phyloP scores from a whole-genome alignment of 2,888 invertebrate species.

The Thera obeliscata region DNA sequence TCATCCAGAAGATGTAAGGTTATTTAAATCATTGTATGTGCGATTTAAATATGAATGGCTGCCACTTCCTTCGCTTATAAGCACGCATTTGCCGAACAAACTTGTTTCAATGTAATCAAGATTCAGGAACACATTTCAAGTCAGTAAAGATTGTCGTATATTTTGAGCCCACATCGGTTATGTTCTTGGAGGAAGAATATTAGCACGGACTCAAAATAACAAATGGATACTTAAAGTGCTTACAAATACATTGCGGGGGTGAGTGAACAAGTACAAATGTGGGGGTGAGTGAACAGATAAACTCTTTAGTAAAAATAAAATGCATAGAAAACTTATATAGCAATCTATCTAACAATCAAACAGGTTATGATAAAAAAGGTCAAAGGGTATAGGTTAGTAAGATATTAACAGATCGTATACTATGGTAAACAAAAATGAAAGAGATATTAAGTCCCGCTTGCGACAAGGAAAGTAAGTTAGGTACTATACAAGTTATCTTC shows the following conservation, averaged over 20 bases:
- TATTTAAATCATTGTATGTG: conserved; percentile 9
- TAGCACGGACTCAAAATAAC: neutral
- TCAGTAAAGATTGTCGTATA: conserved; percentile 22
- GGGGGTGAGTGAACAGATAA: no score
- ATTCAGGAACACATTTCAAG: conserved; percentile 28
- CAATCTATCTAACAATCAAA: no score
- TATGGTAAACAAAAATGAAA: neutral
- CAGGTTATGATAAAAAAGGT: neutral
- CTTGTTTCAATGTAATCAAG: conserved; percentile 23
- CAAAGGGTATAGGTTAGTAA: neutral
- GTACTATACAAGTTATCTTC: conserved; percentile 2
- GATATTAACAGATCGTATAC: neutral
- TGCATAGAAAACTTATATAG: no score
- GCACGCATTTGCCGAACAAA: conserved; percentile 20
- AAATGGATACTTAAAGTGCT: neutral
- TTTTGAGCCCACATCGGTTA: conserved; percentile 19
- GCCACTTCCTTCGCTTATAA: conserved; percentile 17
- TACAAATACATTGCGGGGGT: neutral
- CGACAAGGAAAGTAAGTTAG: neutral
- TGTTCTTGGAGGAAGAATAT: conserved; percentile 10
- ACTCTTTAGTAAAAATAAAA: no score
- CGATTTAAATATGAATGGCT: conserved; percentile 22
- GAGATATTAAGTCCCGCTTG: neutral
- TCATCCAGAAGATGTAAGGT: neutral
- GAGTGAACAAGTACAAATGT: neutral